phyloP scores from a whole-genome alignment of 2,888 invertebrate genomes.

The Agrypnus murinus region DNA sequence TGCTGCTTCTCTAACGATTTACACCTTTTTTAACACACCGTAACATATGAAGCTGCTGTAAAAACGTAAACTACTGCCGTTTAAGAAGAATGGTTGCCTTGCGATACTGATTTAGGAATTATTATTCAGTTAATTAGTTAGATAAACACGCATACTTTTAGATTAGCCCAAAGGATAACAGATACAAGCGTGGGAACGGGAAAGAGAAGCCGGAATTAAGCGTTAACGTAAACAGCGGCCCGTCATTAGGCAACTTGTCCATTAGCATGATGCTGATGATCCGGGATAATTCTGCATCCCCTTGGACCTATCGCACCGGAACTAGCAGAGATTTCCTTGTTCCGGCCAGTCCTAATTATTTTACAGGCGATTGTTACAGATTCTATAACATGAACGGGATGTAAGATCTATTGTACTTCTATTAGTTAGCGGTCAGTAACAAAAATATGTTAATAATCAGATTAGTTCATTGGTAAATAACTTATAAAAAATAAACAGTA shows the following conservation, averaged over 20 bases:
- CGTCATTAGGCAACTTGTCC: conserved; percentile 67
- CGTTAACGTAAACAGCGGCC: conserved; percentile 67
- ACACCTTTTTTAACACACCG: conserved; percentile 31
- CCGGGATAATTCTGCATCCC: conserved; percentile 64
- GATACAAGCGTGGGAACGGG: conserved; percentile 42
- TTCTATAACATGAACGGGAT: conserved; percentile 21
- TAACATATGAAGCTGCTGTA: conserved; percentile 7
- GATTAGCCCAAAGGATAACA: conserved; percentile 22
- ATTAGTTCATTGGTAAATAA: too few species aligned
- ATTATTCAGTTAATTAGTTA: background rate
- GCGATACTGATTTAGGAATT: too few species aligned
- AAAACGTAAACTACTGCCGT: background rate
- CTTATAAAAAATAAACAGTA: too few species aligned
- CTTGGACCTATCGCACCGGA: conserved; percentile 61
- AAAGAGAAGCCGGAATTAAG: conserved; percentile 59
- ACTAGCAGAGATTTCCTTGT: conserved; percentile 61
- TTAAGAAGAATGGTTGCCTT: too few species aligned
- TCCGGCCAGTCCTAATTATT: conserved; percentile 61
- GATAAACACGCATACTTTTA: conserved; percentile 16
- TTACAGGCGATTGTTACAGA: conserved; percentile 55
- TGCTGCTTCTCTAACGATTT: conserved; percentile 34
- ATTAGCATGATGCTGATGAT: conserved; percentile 65
- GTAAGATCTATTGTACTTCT: too few species aligned
- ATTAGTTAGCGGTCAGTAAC: too few species aligned
- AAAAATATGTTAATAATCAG: too few species aligned